These are phyloP conservation scores for Macrosoma leucophasiata DNA, from an alignment of 2,888 invertebrate species.

Conservation along the genomic window DNA sequence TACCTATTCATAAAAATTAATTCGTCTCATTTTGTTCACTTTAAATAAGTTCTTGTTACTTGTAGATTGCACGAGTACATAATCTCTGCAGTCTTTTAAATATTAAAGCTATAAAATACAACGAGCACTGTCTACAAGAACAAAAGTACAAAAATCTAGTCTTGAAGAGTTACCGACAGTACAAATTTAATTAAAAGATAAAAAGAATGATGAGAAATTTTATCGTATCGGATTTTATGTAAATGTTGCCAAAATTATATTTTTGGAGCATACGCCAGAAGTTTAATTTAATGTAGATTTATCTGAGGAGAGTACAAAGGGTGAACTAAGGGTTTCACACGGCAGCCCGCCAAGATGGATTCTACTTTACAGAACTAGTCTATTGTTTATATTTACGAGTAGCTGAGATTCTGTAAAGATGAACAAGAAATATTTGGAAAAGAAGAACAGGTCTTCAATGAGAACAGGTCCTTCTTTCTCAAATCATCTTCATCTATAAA, in stretches of 20 bases:
- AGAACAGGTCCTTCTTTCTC: no score
- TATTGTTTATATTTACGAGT: slow-evolving; percentile 8
- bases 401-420: no score
- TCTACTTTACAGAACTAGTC: slow-evolving; percentile 13
- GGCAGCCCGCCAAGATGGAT: slow-evolving; percentile 31
- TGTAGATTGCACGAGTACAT: background rate
- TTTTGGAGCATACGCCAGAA: slow-evolving; percentile 58
- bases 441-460: no score
- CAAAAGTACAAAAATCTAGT: slow-evolving; percentile 75
- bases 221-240: slow-evolving; percentile 55
- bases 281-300: slow-evolving; percentile 59
- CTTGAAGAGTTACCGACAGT: slow-evolving; percentile 68
- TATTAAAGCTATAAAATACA: slow-evolving; percentile 36
- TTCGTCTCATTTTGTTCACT: no score
- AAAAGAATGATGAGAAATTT: no score
- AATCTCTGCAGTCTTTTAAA: slow-evolving; percentile 10
- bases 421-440: no score
- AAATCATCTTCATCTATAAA: no score
- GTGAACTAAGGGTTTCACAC: slow-evolving; percentile 27
- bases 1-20: slow-evolving; percentile 34
- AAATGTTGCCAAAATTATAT: slow-evolving; percentile 71
- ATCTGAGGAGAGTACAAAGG: slow-evolving; percentile 58
- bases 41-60: no score
- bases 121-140: slow-evolving; percentile 61
- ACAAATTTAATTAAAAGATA: slow-evolving; percentile 70